Base-by-base conservation (phyloP, 2,888 invertebrate genomes). In the Xanthorhoe designata region DNA sequence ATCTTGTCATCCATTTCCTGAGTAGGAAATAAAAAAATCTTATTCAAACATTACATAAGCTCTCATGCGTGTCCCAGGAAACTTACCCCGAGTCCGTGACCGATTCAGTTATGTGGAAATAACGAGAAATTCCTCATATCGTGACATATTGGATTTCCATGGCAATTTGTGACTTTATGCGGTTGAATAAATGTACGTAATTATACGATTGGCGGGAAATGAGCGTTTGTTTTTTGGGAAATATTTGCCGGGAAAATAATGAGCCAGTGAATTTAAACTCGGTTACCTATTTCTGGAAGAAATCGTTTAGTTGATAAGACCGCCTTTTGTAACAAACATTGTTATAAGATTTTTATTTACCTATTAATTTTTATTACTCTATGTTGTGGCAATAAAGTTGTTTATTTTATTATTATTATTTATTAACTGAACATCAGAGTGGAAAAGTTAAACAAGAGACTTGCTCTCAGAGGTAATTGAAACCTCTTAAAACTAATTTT, bases 141-240 rank as follows among this genome's bases (percentile, higher is more conserved):
- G 75, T 73, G 74, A 73, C 62, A 57, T 69, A 70, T 72, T 69
- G 62, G 66, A 61, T 67, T 73, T 70, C 65, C 59, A 64, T 61
- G 61, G 68, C 55, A 63, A 69, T 68, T 71, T 66, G 68, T 66
- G 65, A 61, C 55, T 60, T 62, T 54, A 63, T 54, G 64, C 47
- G 63, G 13, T 58, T 61, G 47, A 61, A 53, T 68, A 18, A 61
- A 42, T 57, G 53, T 19, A 50, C 52, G 61, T 53, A 54, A 62
- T 67, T 67, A 62, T 64, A 57, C 50, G 19, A 51, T 35, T 32
- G 32, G 24, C 61, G 45, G n/a, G 24, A 17, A 45, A 32, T 32
- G 32, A 32, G 8, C 7, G 32, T 32, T 32, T 5, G 32, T 32
- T 32, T 32, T 18, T 7, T 42, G 24, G 18, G n/a, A 32, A 53